Evolutionary conservation across 2,888 invertebrate genomes (phyloP).

Genomic region (Cylloceria caligata): DNA sequence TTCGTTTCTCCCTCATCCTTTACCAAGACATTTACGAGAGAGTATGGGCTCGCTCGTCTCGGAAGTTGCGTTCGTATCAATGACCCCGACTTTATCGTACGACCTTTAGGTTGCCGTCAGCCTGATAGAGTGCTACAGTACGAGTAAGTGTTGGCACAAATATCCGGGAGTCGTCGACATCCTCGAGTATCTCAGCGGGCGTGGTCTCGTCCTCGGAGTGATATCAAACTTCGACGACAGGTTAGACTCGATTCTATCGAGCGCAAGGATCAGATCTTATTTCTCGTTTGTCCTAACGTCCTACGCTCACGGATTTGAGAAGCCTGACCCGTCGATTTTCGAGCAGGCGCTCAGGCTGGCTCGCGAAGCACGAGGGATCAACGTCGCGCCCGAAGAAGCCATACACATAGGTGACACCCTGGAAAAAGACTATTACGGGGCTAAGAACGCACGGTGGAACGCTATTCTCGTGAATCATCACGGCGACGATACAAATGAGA

Average conservation of each 20-base stretch:
- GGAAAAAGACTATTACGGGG: constrained; percentile 91
- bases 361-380: constrained; percentile 71
- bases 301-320: constrained; percentile 90
- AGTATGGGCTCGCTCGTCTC: constrained; percentile 1
- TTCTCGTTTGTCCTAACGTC: constrained; percentile 94
- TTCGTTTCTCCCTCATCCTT: background rate
- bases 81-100: constrained; percentile 71
- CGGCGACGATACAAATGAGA: constrained; percentile 57
- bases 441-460: constrained; percentile 91
- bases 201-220: constrained; percentile 87
- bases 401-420: constrained; percentile 94
- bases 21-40: background rate
- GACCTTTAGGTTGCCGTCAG: constrained; percentile 85
- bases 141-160: constrained; percentile 90
- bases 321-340: constrained; percentile 92
- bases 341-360: constrained; percentile 86
- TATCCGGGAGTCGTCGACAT: constrained; percentile 88
- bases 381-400: constrained; percentile 87
- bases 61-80: constrained; percentile 54
- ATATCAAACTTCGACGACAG: constrained; percentile 96
- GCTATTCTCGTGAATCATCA: constrained; percentile 85
- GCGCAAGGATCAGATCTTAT: constrained; percentile 88
- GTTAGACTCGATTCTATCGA: constrained; percentile 88
- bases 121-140: constrained; percentile 90
- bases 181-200: constrained; percentile 87